Conservation (phyloP, 1,140 invertebrate species). For the Trichonephila inaurata region DNA sequence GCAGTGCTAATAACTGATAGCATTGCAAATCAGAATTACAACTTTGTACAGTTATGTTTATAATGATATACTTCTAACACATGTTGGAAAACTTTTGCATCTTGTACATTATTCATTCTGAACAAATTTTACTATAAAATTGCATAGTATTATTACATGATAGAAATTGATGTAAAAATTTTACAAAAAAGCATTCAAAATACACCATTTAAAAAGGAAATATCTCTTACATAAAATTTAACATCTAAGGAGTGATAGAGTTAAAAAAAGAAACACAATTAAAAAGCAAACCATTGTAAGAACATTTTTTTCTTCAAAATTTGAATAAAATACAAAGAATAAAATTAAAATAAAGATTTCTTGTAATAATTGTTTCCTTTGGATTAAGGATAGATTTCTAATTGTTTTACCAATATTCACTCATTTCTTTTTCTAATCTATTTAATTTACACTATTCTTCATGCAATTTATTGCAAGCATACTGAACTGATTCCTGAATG, state of each 20-base stretch:
- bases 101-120: neutral
- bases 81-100: neutral
- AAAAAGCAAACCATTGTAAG: no score
- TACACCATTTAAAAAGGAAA: neutral
- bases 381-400: no score
- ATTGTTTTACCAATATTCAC: no score
- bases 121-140: constrained; percentile 22
- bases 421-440: no score
- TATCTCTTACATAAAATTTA: neutral
- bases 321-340: no score
- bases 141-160: constrained; percentile 1
- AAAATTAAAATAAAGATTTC: no score
- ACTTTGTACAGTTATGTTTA: constrained; percentile 11
- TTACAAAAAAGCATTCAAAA: neutral
- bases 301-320: no score
- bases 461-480: no score
- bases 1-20: constrained; percentile 20
- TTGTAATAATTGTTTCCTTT: no score
- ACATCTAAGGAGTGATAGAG: neutral
- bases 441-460: no score
- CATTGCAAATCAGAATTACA: constrained; percentile 17
- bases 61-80: neutral
- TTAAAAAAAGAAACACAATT: neutral
- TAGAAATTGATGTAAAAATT: neutral
- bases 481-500: no score